A percentile compares a stretch with the other conserved stretches of the same genome.
These are phyloP conservation scores for Chironex yamaguchii DNA, from an alignment of 30 jellyfish, hydroid and myxozoan genomes.

Conservation along the genomic window DNA sequence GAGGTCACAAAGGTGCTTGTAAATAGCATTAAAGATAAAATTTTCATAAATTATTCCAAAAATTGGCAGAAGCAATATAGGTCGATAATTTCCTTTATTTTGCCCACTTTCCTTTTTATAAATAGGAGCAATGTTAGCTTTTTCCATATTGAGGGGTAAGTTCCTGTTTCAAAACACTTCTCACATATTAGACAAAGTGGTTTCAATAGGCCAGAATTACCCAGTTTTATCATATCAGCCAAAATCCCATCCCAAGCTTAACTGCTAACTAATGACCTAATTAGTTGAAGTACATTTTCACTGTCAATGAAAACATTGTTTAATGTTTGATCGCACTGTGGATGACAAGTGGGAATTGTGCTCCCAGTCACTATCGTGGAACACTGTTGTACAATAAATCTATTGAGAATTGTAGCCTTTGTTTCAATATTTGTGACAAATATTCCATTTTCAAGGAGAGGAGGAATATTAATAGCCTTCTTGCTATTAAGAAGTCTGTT, in stretches of 20 bases:
- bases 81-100: conserved; percentile 7
- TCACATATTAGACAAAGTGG: conserved; percentile 6
- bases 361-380: background rate
- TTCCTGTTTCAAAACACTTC: conserved; percentile 4
- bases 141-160: conserved; percentile 25
- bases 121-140: conserved; percentile 34
- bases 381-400: conserved; percentile 34
- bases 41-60: conserved; percentile 77
- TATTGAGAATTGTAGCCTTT: conserved; percentile 37
- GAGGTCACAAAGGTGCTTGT: conserved; percentile 40
- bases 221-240: conserved; percentile 45
- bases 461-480: conserved; percentile 30
- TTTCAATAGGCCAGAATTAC: conserved; percentile 9
- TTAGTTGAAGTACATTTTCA: background rate
- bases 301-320: background rate
- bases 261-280: conserved; percentile 31
- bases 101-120: conserved; percentile 17
- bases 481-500: background rate
- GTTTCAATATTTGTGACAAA: conserved; percentile 25
- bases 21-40: conserved; percentile 36
- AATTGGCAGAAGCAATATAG: conserved; percentile 24
- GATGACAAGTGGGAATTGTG: conserved; percentile 1
- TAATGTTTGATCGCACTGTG: conserved; percentile 3
- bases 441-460: conserved; percentile 27
- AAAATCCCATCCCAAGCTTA: conserved; percentile 57